phyloP scores from a whole-genome alignment of 2,888 invertebrate genomes.

The Arctia plantaginis region DNA sequence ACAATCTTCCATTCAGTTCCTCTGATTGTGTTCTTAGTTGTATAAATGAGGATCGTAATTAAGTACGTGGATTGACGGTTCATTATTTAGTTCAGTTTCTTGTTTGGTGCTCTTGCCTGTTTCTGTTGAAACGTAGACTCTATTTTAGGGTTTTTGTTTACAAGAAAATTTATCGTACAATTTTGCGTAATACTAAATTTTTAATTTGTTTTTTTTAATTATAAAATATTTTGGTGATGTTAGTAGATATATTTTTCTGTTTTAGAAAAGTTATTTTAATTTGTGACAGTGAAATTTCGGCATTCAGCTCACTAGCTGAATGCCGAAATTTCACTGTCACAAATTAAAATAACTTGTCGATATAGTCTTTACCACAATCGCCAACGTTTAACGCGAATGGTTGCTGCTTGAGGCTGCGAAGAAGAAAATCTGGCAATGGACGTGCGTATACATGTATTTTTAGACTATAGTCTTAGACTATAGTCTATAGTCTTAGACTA shows the following conservation, averaged over 20 bases:
- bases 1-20: conserved; percentile 57
- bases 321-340: background rate
- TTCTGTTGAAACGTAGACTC: conserved; percentile 4
- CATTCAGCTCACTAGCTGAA: too few relatives aligned
- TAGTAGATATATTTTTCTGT: background rate
- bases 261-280: background rate
- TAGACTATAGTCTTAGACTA: background rate
- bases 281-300: background rate
- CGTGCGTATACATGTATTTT: background rate
- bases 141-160: conserved; percentile 3
- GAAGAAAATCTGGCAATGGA: background rate
- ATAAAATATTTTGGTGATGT: background rate
- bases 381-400: background rate
- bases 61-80: conserved; percentile 59
- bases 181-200: background rate
- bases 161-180: background rate
- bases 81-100: conserved; percentile 29
- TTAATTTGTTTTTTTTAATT: background rate
- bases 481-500: background rate
- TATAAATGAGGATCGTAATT: conserved; percentile 57
- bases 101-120: conserved; percentile 14
- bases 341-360: background rate
- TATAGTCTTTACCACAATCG: background rate
- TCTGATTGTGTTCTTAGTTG: conserved; percentile 51
- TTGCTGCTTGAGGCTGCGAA: background rate